Conservation (phyloP, 2,888 invertebrate species). For the Cheilosia scutellata region DNA sequence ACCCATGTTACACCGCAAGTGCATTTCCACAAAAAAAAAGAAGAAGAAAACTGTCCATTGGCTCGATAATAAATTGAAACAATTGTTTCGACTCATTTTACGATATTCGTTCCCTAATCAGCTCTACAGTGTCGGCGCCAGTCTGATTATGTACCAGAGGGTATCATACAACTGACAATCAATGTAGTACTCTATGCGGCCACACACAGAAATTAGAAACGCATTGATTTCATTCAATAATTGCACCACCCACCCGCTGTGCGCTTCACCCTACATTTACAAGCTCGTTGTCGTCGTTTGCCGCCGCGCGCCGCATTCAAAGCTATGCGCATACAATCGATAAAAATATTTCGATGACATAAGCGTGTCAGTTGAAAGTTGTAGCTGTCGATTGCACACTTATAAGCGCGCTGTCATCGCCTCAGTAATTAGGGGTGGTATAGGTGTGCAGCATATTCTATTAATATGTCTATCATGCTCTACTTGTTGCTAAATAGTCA, state of each 20-base stretch:
- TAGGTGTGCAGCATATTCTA: conserved; percentile 22
- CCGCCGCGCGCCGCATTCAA: conserved; percentile 1
- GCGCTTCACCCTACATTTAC: neutral
- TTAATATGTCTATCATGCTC: conserved; percentile 55
- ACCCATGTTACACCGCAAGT: conserved; percentile 23
- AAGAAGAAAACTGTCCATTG: conserved; percentile 22
- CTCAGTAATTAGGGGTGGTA: conserved; percentile 30
- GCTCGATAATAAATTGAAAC: conserved; percentile 67
- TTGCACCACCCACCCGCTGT: conserved; percentile 15
- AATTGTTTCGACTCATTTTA: conserved; percentile 69
- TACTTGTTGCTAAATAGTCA: conserved; percentile 52
- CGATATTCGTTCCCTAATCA: conserved; percentile 63
- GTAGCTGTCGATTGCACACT: conserved; percentile 42
- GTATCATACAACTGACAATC: conserved; percentile 57
- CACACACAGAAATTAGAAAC: conserved; percentile 58
- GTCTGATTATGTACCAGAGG: conserved; percentile 47
- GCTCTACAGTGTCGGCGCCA: conserved; percentile 66
- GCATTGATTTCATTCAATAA: conserved; percentile 75
- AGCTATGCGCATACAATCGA: conserved; percentile 44
- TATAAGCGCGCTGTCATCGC: conserved; percentile 48
- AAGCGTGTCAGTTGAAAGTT: conserved; percentile 33
- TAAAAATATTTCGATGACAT: conserved; percentile 58
- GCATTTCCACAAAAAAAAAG: conserved; percentile 46
- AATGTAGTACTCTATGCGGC: conserved; percentile 28
- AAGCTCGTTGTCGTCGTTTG: conserved; percentile 4